Percentiles rank a stretch among this genome's conserved stretches.
phyloP scores from a whole-genome alignment of 1,140 invertebrate genomes.

The Yoshiicerus persimilis region DNA sequence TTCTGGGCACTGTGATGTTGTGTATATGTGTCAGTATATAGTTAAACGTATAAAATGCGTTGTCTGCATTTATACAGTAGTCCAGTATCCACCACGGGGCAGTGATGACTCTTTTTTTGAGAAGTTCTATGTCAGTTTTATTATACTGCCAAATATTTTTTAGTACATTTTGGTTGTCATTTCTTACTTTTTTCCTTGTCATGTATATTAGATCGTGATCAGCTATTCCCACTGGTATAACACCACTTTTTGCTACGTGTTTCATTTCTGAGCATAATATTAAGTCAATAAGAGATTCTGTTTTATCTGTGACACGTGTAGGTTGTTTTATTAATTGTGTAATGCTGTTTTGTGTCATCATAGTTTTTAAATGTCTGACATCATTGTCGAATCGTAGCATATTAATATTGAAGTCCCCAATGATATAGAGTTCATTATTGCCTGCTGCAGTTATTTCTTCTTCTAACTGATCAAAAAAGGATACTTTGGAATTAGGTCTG shows the following conservation, averaged over 20 bases:
- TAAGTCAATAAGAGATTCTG: neutral
- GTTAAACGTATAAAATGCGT: neutral
- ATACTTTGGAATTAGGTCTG: neutral
- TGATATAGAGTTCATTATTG: neutral
- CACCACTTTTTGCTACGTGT: neutral
- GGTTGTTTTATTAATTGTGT: neutral
- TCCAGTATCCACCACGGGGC: neutral
- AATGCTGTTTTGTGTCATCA: neutral
- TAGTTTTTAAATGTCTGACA: neutral
- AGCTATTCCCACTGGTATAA: neutral
- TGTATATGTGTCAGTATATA: neutral
- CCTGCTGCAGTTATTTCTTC: neutral
- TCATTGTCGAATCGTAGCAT: too few relatives aligned
- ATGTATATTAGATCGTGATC: neutral
- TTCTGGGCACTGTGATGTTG: neutral
- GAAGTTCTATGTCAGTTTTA: neutral
- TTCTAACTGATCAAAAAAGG: neutral
- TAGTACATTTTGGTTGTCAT: neutral
- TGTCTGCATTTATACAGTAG: neutral
- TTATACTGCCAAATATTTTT: neutral
- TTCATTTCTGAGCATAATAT: neutral
- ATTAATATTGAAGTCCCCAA: neutral
- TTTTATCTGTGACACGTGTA: neutral
- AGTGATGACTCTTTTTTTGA: neutral
- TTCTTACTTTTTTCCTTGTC: neutral